Conservation (phyloP, 1,140 invertebrate species). For the Pseudomyrmex pallidus region DNA sequence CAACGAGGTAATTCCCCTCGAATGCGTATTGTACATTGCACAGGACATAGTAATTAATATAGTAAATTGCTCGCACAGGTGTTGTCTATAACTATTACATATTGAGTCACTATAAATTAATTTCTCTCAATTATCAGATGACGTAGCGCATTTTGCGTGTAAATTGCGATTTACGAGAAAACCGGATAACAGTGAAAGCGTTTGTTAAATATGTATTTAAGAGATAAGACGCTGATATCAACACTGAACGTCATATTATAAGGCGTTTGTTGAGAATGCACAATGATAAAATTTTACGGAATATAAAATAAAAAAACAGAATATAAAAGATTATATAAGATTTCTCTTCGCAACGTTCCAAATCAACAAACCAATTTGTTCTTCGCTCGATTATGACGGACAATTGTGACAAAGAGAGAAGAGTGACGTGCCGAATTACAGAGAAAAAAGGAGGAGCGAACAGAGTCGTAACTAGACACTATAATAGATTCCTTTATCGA, state of each 20-base stretch:
- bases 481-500: neutral
- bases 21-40: neutral
- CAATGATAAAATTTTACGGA: neutral
- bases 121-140: constrained; percentile 1
- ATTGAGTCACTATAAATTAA: constrained; percentile 38
- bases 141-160: neutral
- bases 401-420: neutral
- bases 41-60: neutral
- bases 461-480: constrained; percentile 18
- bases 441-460: constrained; percentile 1
- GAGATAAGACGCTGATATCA: constrained; percentile 10
- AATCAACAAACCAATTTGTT: constrained; percentile 19
- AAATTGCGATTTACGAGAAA: constrained; percentile 23
- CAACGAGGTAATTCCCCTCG: constrained; percentile 18
- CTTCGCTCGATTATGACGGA: constrained; percentile 29
- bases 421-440: constrained; percentile 17
- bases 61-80: constrained; percentile 1
- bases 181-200: neutral
- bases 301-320: neutral
- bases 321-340: neutral
- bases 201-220: neutral
- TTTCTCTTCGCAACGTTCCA: neutral
- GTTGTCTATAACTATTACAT: neutral
- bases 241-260: neutral
- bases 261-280: neutral